Conservation (phyloP, 64 coral and sea anemone genomes). For the Hydrozoanthus tunicans region DNA sequence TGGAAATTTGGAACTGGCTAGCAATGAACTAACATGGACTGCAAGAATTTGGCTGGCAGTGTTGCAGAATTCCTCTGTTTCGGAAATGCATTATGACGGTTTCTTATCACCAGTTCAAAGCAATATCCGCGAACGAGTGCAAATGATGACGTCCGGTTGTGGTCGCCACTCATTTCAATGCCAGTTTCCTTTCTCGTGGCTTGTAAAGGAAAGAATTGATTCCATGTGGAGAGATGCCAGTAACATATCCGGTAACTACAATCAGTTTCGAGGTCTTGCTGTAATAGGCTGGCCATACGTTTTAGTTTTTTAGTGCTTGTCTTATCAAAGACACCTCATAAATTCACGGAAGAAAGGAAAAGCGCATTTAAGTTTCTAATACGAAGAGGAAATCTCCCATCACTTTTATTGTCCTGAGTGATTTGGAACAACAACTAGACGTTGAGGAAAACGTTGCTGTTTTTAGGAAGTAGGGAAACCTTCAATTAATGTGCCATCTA, state of each 20-base stretch:
- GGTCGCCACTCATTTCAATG: constrained; percentile 61
- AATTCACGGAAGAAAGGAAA: too few relatives aligned
- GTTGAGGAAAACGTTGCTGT: too few relatives aligned
- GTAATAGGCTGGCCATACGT: too few relatives aligned
- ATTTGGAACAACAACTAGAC: too few relatives aligned
- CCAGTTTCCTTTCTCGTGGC: constrained; percentile 85
- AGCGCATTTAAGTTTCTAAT: too few relatives aligned
- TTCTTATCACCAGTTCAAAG: constrained; percentile 65
- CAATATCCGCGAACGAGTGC: constrained; percentile 59
- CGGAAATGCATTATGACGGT: constrained; percentile 56
- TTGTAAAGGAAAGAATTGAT: constrained; percentile 68
- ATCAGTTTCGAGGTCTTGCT: background rate
- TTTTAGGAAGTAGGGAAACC: too few relatives aligned
- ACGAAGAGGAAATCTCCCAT: too few relatives aligned
- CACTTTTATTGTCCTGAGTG: too few relatives aligned
- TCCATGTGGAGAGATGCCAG: constrained; percentile 63
- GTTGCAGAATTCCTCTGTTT: constrained; percentile 28
- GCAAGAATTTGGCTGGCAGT: constrained; percentile 56
- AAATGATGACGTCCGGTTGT: constrained; percentile 55
- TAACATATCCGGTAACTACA: constrained; percentile 45
- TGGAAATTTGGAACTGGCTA: constrained; percentile 69
- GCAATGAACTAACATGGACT: constrained; percentile 13
- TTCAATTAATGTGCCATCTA: too few relatives aligned
- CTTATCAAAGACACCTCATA: too few relatives aligned
- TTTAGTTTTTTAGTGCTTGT: too few relatives aligned